Evolutionary conservation across 2,113 vertebrate genomes (phyloP), one percentile per base, ranked within the genome.

Genomic region (Cathartes aura): DNA sequence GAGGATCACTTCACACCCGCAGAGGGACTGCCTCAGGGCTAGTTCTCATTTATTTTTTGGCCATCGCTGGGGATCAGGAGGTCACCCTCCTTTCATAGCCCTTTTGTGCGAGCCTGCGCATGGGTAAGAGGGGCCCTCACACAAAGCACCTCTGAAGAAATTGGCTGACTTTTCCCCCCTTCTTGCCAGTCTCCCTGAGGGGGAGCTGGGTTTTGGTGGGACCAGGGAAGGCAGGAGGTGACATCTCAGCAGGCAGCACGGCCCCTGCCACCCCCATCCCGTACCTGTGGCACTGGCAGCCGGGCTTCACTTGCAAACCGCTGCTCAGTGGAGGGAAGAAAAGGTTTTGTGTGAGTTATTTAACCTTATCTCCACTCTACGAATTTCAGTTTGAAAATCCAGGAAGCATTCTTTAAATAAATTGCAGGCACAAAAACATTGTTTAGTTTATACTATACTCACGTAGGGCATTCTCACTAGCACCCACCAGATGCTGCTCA

Each of bases 81-180:
- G 89, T 86, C 78, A 55, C 34, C 24, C 40, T 90, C 63, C 56
- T 78, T 55, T 74, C 24, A 19, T 50, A 96, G 68, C 13, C 38
- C 43, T 73, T 76, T 78, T 63, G 38, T 92, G 55, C 1, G 3
- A 90, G 68, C 9, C 87, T 38, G 11, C 2, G 2, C 0, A 0
- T 0, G 0, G 38, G 27, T 22, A 82, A 67, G 27, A 40, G 18
- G 9, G 36, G 27, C 29, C 29, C 38, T 74, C 6, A 2, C 52
- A 43, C 34, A 79, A 42, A 81, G 21, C 9, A 50, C 10, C 23
- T 79, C 81, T 50, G 36, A 92, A 64, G 38, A 95, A 78, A 89
- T 2, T 9, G 11, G 24, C 3, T 24, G 32, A 40, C 8, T 55
- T 12, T 8, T 6, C 0, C 2, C 2, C 7, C 3, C 14, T 40